Percentiles rank a stretch among this genome's conserved stretches.
phyloP scores from a whole-genome alignment of 2,888 invertebrate species.

The Nudaria mundana region DNA sequence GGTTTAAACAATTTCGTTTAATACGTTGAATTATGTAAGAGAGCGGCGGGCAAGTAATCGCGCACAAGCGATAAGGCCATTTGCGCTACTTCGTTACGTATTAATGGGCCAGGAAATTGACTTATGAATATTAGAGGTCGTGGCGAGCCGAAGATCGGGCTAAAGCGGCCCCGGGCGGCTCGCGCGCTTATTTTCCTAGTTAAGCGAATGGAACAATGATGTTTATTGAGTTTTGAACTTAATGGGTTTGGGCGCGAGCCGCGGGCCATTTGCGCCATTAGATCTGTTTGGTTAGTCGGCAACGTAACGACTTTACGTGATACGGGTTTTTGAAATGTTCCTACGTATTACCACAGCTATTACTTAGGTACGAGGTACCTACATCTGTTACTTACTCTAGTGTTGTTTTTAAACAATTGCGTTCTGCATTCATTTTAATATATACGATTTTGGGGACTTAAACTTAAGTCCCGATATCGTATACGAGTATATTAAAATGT shows the following conservation, averaged over 20 bases:
- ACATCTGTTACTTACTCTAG: no score
- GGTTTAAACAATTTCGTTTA: slow-evolving; percentile 83
- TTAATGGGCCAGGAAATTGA: slow-evolving; percentile 81
- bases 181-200: slow-evolving; percentile 70
- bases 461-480: no score
- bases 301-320: slow-evolving; percentile 28
- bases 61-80: slow-evolving; percentile 81
- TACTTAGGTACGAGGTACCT: slow-evolving; percentile 23
- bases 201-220: slow-evolving; percentile 75
- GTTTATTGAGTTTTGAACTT: slow-evolving; percentile 76
- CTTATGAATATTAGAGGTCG: slow-evolving; percentile 81
- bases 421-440: no score
- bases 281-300: slow-evolving; percentile 53
- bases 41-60: slow-evolving; percentile 80
- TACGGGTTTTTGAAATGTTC: slow-evolving; percentile 21
- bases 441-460: no score
- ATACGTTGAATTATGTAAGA: slow-evolving; percentile 83
- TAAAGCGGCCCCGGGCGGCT: slow-evolving; percentile 72
- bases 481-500: no score
- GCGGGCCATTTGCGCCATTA: slow-evolving; percentile 67
- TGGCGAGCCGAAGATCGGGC: slow-evolving; percentile 67
- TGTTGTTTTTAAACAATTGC: no score
- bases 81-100: slow-evolving; percentile 82
- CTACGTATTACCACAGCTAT: slow-evolving; percentile 16
- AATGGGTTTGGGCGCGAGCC: slow-evolving; percentile 66